Base-by-base conservation (phyloP, 2,797 vertebrate species). In the Poeciliopsis turneri region DNA sequence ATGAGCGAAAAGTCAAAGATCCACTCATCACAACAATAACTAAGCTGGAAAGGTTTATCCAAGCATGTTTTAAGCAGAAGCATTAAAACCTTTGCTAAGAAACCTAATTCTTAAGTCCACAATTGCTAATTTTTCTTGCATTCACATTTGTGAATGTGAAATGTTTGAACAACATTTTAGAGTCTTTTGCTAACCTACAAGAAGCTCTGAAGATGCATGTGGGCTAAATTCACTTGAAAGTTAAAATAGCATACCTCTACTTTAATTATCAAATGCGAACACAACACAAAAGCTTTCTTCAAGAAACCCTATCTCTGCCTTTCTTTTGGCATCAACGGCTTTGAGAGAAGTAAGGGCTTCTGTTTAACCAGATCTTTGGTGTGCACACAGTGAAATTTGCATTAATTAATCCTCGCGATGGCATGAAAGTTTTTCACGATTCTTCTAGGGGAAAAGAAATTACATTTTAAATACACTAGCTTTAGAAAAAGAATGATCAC, bases 401-500 rank as follows among this genome's bases (percentile, higher is more conserved):
- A 46, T 7, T 11, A 8, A 28, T 43, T 72, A 72, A 79, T 79
- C 64, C 28, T 78, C 28, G 68, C n/a, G 25, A 16, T 0, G 8
- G 49, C n/a, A 59, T 25, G 30, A 25, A 33, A 61, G 0, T 69
- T 75, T 30, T 69, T 61, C 49, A 33, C 82, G 73, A 76, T 72
- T 66, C 70, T 78, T 79, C 57, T 23, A 74, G 84, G 77, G 78
- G 47, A 75, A 20, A 81, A 78, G 4, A 89, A 82, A 59, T 78
- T 74, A 82, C 79, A 77, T 77, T 82, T 87, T 82, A 75, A 80
- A 83, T 73, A 84, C 83, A 51, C 82, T 12, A 1, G 79, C 76
- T 81, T 77, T 84, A 74, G 79, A 36, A 69, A 76, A 81, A 92
- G 89, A 95, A 88, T 90, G 86, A 95, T 91, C 78, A 61, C 88